A percentile compares a stretch with the other conserved stretches of the same genome.
These are phyloP conservation scores for Chamaea fasciata DNA, from an alignment of 2,113 vertebrate genomes.

Conservation along the genomic window DNA sequence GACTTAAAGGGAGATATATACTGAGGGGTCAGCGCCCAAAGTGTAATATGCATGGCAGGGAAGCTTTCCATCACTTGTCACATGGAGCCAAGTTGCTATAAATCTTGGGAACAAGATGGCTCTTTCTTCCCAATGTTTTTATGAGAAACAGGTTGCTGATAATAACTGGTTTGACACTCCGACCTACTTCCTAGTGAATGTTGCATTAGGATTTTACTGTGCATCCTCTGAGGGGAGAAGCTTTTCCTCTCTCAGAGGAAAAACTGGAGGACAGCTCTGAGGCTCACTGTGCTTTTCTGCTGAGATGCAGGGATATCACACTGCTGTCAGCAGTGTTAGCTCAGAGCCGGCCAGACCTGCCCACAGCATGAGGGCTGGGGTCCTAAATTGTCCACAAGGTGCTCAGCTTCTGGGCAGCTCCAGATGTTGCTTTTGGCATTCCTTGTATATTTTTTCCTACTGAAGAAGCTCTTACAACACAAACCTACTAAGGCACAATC, in stretches of 20 bases:
- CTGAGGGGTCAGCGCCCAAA: constrained; percentile 54
- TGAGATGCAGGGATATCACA: not conserved
- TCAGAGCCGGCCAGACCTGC: not conserved
- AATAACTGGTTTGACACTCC: constrained; percentile 48
- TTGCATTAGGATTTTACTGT: constrained; percentile 30
- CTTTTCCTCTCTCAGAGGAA: not conserved
- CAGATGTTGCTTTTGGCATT: not conserved
- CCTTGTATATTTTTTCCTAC: not conserved
- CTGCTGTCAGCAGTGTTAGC: not conserved
- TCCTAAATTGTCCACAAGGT: not conserved
- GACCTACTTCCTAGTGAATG: constrained; percentile 34
- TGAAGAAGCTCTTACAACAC: not conserved
- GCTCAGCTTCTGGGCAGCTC: not conserved
- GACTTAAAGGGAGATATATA: constrained; percentile 53
- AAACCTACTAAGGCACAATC: not conserved
- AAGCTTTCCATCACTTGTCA: constrained; percentile 62
- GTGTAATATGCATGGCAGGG: constrained; percentile 58
- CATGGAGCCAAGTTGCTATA: constrained; percentile 41
- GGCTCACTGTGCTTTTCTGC: not conserved
- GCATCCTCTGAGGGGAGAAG: not conserved
- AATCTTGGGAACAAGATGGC: constrained; percentile 48
- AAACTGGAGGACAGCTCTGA: not conserved
- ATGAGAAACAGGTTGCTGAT: constrained; percentile 63
- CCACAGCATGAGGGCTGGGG: not conserved
- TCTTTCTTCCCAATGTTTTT: constrained; percentile 51